Evolutionary conservation across 2,888 invertebrate genomes (phyloP).

Genomic region (Ornithoptera alexandrae): DNA sequence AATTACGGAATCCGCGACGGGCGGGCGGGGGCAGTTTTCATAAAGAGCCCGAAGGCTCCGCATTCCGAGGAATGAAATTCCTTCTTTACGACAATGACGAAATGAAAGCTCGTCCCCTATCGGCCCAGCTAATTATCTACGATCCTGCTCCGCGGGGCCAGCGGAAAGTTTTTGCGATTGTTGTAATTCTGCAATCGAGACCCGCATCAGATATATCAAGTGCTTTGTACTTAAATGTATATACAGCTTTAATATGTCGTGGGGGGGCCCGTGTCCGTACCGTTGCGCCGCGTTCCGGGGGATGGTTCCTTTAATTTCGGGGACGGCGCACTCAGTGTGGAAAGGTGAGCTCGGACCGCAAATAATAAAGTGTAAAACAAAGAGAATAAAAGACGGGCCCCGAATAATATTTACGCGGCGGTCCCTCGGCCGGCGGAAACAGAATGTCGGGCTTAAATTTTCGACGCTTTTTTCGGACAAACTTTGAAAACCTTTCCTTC

Average conservation of each 20-base stretch:
- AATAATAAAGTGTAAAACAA: constrained; percentile 73
- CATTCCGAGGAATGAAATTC: constrained; percentile 55
- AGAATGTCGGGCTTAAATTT: constrained; percentile 66
- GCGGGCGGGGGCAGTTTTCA: constrained; percentile 55
- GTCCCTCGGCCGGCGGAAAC: constrained; percentile 61
- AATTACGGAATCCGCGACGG: constrained; percentile 60
- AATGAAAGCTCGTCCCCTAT: constrained; percentile 42
- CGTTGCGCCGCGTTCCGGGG: constrained; percentile 27
- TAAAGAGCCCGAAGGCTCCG: constrained; percentile 46
- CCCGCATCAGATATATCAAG: constrained; percentile 52
- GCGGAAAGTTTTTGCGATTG: constrained; percentile 54
- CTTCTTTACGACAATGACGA: constrained; percentile 51
- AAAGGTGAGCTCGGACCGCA: constrained; percentile 50
- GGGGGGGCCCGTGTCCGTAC: constrained; percentile 31
- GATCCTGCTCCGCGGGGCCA: constrained; percentile 40
- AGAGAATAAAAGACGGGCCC: constrained; percentile 65
- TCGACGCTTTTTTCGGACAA: constrained; percentile 53
- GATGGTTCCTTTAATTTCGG: constrained; percentile 38
- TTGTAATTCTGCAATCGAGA: constrained; percentile 66
- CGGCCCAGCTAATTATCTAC: constrained; percentile 61
- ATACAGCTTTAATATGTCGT: constrained; percentile 57
- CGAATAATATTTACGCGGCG: constrained; percentile 71
- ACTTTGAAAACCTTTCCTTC: constrained; percentile 65
- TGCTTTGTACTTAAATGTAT: constrained; percentile 43
- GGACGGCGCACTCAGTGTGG: constrained; percentile 39